A percentile compares a stretch with the other conserved stretches of the same genome.
These are phyloP conservation scores for Synanthedon myopaeformis DNA, from an alignment of 2,888 invertebrate genomes.

Conservation along the genomic window DNA sequence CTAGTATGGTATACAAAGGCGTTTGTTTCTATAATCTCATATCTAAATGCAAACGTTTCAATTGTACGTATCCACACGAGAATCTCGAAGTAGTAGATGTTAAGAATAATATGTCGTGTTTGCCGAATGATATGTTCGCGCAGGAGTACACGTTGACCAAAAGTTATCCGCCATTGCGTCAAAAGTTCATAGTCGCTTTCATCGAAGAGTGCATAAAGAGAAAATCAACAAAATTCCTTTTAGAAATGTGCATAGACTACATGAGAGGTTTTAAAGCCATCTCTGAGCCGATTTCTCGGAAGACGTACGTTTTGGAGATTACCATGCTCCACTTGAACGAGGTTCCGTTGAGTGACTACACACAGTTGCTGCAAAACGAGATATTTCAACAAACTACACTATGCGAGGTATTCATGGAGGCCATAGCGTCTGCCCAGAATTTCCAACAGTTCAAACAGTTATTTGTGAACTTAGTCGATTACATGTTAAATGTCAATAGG, in stretches of 20 bases:
- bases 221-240: constrained; percentile 24
- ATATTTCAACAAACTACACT: constrained; percentile 8
- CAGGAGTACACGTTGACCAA: constrained; percentile 33
- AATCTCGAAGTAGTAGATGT: constrained; percentile 11
- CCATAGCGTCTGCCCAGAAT: constrained; percentile 43
- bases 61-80: constrained; percentile 29
- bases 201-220: constrained; percentile 31
- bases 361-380: constrained; percentile 22
- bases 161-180: constrained; percentile 14
- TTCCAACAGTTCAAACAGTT: constrained; percentile 45
- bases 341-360: constrained; percentile 21
- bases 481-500: constrained; percentile 23
- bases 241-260: constrained; percentile 41
- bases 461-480: constrained; percentile 35
- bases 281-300: constrained; percentile 1
- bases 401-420: constrained; percentile 36
- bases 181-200: constrained; percentile 25
- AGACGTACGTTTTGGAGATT: constrained; percentile 22
- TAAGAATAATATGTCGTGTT: constrained; percentile 8
- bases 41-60: constrained; percentile 21
- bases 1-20: constrained; percentile 15
- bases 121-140: constrained; percentile 25
- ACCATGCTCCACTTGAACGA: constrained; percentile 33
- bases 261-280: no score
- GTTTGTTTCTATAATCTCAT: constrained; percentile 36